Base-by-base conservation (phyloP, 2,797 vertebrate genomes). In the Xiphorhynchus erythropygius region DNA sequence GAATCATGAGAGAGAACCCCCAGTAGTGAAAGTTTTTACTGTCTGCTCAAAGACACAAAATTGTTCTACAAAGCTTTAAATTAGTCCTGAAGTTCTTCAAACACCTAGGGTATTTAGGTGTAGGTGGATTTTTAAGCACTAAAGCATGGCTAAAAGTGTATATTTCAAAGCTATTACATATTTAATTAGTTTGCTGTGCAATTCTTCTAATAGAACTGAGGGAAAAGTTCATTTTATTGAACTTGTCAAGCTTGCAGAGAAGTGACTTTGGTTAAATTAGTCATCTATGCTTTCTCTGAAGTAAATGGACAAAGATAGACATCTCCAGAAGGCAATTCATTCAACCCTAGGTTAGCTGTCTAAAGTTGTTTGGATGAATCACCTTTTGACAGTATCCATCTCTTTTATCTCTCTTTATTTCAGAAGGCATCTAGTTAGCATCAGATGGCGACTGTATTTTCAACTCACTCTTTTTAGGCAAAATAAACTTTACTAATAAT, bases 191-290 rank as follows among this genome's bases (percentile, higher is more conserved):
- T 87, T 79, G 35, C 55, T 79, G 15, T 69, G 39, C 18, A 79
- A 27, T 65, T 86, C 27, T 44, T 69, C 35, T 32, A 68, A 52
- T 12, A 87, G 67, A 71, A 84, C 6, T 18, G 35, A 87, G 46
- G 47, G 23, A 84, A 91, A 65, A 7, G 15, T 76, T 89, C 39
- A 50, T 82, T 92, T 75, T 87, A 73, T 76, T 82, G 78, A 92
- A 87, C 23, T 84, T 82, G 55, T 82, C 46, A 85, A 62, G 16
- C 39, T 82, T 76, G 42, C 47, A 87, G 13, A 76, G 46, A 42
- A 92, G 67, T 44, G n/a, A 79, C 39, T 96, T 94, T 65, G 25
- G 21, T 82, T 89, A 82, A 78, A 76, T 87, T 94, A 78, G 78
- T 87, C 59, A 84, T 62, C 57, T 84, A 8, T 55, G 30, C 22